Evolutionary conservation across 2,113 vertebrate genomes (phyloP).

Genomic region (Raja brachyura): DNA sequence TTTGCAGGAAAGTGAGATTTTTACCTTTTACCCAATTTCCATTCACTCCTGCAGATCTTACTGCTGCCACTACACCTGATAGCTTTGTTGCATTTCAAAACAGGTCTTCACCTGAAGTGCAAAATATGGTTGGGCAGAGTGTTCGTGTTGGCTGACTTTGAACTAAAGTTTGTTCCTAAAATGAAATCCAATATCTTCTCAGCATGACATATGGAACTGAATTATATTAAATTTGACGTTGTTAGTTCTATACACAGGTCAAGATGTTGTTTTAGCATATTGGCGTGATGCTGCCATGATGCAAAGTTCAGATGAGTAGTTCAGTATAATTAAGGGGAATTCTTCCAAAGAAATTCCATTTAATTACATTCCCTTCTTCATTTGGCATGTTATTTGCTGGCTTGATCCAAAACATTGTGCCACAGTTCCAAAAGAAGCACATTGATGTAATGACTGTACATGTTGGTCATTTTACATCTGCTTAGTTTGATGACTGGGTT

Average conservation of each 20-base stretch:
- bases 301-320: not conserved
- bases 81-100: not conserved
- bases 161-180: not conserved
- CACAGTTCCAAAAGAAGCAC: not conserved
- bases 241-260: not conserved
- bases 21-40: not conserved
- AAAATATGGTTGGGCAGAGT: not conserved
- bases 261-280: not conserved
- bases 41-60: too few relatives aligned
- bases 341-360: not conserved
- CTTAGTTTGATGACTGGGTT: not conserved
- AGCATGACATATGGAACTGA: too few relatives aligned
- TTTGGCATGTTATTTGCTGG: not conserved
- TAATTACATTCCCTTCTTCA: not conserved
- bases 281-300: not conserved
- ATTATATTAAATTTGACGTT: not conserved
- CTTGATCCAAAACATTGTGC: not conserved
- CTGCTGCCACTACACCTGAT: not conserved
- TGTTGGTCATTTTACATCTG: not conserved
- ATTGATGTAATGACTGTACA: not conserved
- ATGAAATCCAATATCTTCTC: not conserved
- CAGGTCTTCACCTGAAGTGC: not conserved
- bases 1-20: not conserved
- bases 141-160: not conserved
- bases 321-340: not conserved